These are phyloP conservation scores for Latrodectus hesperus DNA, from an alignment of 2,888 invertebrate species.

Conservation along the genomic window DNA sequence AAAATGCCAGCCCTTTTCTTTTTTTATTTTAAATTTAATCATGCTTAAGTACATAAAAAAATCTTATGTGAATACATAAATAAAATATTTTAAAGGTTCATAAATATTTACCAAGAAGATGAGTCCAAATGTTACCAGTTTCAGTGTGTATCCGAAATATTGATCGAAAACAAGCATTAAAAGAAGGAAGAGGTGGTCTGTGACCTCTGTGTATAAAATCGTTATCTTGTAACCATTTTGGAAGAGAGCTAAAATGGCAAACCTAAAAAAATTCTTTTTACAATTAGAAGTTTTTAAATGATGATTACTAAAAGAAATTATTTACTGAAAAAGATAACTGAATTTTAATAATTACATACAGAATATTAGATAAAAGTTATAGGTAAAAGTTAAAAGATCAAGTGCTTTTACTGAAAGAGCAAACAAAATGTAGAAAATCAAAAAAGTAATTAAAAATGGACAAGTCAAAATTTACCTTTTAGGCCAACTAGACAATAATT, in stretches of 20 bases:
- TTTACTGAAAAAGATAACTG: neutral
- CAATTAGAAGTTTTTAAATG: too few relatives aligned
- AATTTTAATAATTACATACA: neutral
- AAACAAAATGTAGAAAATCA: neutral
- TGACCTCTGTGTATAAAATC: slow-evolving; percentile 79
- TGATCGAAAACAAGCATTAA: slow-evolving; percentile 78
- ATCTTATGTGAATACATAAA: too few relatives aligned
- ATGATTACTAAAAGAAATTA: too few relatives aligned
- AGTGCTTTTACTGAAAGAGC: neutral
- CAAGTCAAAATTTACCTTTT: neutral
- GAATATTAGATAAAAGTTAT: neutral
- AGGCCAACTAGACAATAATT: too few relatives aligned
- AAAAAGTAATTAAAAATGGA: neutral
- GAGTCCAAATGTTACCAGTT: slow-evolving; percentile 99
- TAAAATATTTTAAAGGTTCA: too few relatives aligned
- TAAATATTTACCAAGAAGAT: slow-evolving; percentile 81
- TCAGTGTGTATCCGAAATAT: slow-evolving; percentile 94
- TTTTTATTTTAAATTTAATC: too few relatives aligned
- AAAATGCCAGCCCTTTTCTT: too few relatives aligned
- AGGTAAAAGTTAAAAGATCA: neutral
- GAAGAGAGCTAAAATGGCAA: slow-evolving; percentile 77
- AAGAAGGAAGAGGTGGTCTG: slow-evolving; percentile 78
- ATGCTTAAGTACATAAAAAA: too few relatives aligned
- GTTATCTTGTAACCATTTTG: slow-evolving; percentile 79
- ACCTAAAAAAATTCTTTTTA: slow-evolving; percentile 73